A percentile compares a stretch with the other conserved stretches of the same genome.
phyloP scores from a whole-genome alignment of 2,113 vertebrate genomes.

The Setophaga kirtlandii region DNA sequence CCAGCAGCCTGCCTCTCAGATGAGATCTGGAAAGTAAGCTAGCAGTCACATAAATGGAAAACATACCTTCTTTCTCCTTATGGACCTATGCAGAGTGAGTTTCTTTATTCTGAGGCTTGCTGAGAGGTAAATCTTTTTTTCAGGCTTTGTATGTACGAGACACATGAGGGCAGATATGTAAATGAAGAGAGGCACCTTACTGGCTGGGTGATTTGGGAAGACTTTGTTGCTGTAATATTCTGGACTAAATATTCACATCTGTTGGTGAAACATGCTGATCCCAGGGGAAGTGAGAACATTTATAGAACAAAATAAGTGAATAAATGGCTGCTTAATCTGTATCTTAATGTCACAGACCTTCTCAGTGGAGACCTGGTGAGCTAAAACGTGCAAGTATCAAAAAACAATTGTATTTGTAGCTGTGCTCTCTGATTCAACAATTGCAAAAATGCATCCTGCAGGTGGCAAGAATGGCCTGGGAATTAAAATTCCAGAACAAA shows the following conservation, averaged over 20 bases:
- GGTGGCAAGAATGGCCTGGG: background rate
- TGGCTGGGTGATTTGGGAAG: background rate
- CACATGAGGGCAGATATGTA: background rate
- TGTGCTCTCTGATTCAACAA: background rate
- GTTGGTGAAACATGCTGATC: background rate
- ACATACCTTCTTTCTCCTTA: background rate
- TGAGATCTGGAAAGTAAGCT: background rate
- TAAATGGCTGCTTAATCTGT: background rate
- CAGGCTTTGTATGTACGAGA: background rate
- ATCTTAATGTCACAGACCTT: background rate
- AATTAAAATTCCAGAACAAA: background rate
- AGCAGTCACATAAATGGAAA: background rate
- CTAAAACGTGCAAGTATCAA: background rate
- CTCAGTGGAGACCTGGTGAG: background rate
- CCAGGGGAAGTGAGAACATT: background rate
- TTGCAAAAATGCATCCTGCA: background rate
- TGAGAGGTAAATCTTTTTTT: background rate
- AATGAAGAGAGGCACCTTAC: background rate
- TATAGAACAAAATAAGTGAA: background rate
- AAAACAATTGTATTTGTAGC: background rate
- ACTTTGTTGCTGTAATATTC: background rate
- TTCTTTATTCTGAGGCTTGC: background rate
- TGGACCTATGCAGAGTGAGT: background rate
- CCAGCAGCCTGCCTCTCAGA: background rate
- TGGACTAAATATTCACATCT: background rate